A percentile compares a stretch with the other conserved stretches of the same genome.
These are phyloP conservation scores for Erebia epiphron DNA, from an alignment of 2,888 invertebrate genomes.

Conservation along the genomic window DNA sequence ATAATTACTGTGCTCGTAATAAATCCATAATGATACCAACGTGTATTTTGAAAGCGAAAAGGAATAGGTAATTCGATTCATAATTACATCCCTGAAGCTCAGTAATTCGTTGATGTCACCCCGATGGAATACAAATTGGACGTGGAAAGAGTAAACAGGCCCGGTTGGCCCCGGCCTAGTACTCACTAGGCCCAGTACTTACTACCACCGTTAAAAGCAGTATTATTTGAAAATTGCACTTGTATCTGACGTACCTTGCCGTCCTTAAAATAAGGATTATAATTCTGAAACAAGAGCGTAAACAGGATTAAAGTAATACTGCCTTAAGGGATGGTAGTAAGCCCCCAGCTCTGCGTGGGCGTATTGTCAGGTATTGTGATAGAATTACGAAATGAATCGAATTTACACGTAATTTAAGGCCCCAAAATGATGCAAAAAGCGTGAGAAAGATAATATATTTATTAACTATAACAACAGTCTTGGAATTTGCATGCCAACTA, in stretches of 20 bases:
- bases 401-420: neutral
- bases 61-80: constrained; percentile 14
- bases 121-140: constrained; percentile 20
- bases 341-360: too few relatives aligned
- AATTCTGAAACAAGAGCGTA: too few relatives aligned
- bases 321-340: too few relatives aligned
- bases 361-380: neutral
- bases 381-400: neutral
- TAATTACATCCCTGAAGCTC: constrained; percentile 11
- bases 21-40: constrained; percentile 10
- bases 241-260: too few relatives aligned
- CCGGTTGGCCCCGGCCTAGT: neutral
- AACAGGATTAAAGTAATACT: too few relatives aligned
- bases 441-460: too few relatives aligned
- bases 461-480: too few relatives aligned
- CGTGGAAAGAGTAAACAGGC: constrained; percentile 16
- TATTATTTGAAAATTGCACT: too few relatives aligned
- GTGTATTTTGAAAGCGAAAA: constrained; percentile 16
- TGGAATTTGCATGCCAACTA: too few relatives aligned
- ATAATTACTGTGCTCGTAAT: neutral
- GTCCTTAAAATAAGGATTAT: too few relatives aligned
- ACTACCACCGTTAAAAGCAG: too few relatives aligned
- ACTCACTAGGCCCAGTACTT: neutral
- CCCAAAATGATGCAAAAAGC: neutral
- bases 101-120: neutral